Evolutionary conservation across 2,888 invertebrate species (phyloP).

Genomic region (Mesochorus sp.): DNA sequence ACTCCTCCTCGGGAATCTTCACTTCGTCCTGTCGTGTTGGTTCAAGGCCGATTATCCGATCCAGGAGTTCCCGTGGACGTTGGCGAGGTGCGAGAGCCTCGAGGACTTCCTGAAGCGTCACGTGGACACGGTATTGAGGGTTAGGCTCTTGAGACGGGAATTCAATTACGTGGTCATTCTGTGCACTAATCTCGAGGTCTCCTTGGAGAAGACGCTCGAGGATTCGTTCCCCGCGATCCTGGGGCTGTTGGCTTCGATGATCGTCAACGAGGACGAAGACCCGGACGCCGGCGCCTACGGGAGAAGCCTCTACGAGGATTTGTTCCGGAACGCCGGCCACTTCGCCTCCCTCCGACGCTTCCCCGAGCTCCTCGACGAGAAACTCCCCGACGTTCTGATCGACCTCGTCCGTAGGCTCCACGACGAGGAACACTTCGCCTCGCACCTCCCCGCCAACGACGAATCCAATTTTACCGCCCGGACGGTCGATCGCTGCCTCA

Average conservation of each 20-base stretch:
- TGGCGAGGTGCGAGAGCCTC: slow-evolving; percentile 80
- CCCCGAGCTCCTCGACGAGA: slow-evolving; percentile 74
- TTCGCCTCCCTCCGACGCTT: no score
- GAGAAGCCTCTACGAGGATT: slow-evolving; percentile 67
- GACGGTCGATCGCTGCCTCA: slow-evolving; percentile 81
- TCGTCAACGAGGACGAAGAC: slow-evolving; percentile 66
- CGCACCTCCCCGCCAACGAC: slow-evolving; percentile 77
- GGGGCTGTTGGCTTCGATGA: slow-evolving; percentile 69
- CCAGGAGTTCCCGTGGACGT: slow-evolving; percentile 81
- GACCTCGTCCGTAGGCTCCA: slow-evolving; percentile 74
- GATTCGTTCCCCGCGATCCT: slow-evolving; percentile 72
- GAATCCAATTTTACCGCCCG: slow-evolving; percentile 81
- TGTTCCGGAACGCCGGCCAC: slow-evolving; percentile 70
- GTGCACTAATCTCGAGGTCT: slow-evolving; percentile 70
- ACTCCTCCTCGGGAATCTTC: slow-evolving; percentile 81
- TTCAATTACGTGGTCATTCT: slow-evolving; percentile 71
- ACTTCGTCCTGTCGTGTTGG: slow-evolving; percentile 83
- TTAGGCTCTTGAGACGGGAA: slow-evolving; percentile 79
- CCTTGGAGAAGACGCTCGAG: slow-evolving; percentile 74
- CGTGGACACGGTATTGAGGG: slow-evolving; percentile 79
- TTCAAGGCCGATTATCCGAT: slow-evolving; percentile 79
- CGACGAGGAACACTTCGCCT: slow-evolving; percentile 81
- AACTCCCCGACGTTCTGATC: slow-evolving; percentile 77
- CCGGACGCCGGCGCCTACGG: slow-evolving; percentile 63
- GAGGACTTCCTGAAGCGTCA: slow-evolving; percentile 81